Evolutionary conservation across 2,888 invertebrate species (phyloP), one percentile per base, ranked within the genome.

Genomic region (Himalopsyche kuldschensis): DNA sequence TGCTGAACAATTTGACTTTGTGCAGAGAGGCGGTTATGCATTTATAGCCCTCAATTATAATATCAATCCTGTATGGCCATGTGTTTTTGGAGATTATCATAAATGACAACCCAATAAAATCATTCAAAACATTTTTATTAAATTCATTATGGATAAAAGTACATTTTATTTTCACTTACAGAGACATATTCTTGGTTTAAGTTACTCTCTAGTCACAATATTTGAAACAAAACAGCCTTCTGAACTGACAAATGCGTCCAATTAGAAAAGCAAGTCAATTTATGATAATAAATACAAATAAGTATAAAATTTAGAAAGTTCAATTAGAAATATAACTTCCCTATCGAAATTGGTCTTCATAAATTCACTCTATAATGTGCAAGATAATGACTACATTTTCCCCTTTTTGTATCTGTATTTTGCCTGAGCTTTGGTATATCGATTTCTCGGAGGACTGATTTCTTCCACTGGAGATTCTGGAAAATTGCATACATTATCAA

Each of bases 351-450:
- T 69, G 69, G 69, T 69, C 69, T 69, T 27, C 27, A 69, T 69
- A 30, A 30, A 27, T 69, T 41, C 41, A 41, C 41, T 69, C 27
- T 6, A 8, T 63, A 27, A 10, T 63, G 30, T 69, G 24, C 15
- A 1, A 30, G 30, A 11, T 30, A 24, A 69, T 55, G 20, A 20
- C 15, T 69, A 69, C 89, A 92, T 90, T 90, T 94, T 95, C 86
- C 95, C 95, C 89, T 95, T 95, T 89, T 94, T 94, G 89, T 94
- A 95, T 89, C 95, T 91, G 87, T 95, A 94, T 86, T 95, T 90
- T 15, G 95, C 95, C 89, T 95, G 95, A 4, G 95, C 95, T 90
- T 95, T 95, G 86, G 94, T 95, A 87, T 95, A 95, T 88, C 94
- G 91, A 11, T 89, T 88, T n/a, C 87, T 87, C 82, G 91, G 90